phyloP scores from a whole-genome alignment of 2,888 invertebrate genomes.

The Celastrina argiolus region DNA sequence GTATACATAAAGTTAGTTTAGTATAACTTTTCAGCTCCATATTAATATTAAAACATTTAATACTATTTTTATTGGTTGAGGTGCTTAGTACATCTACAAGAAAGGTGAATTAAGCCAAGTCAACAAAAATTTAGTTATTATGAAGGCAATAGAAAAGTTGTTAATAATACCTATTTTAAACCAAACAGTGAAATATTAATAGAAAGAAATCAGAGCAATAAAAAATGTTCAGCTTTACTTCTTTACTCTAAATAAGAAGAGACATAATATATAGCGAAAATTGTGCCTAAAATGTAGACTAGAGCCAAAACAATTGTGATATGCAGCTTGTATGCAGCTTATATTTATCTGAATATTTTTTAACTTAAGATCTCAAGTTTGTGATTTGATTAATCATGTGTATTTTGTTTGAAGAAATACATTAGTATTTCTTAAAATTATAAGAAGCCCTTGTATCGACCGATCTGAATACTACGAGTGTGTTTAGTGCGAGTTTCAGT shows the following conservation, averaged over 20 bases:
- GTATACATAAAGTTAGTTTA: not conserved
- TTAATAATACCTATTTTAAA: not conserved
- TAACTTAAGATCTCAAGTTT: conserved; percentile 5
- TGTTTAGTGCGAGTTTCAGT: no score
- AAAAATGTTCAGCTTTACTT: not conserved
- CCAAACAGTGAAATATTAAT: not conserved
- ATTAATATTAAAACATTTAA: no score
- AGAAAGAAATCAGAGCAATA: not conserved
- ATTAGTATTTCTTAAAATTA: not conserved
- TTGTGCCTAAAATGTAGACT: conserved; percentile 13
- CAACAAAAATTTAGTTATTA: no score
- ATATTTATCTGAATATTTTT: conserved; percentile 11
- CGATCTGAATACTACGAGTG: no score
- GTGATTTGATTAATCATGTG: not conserved
- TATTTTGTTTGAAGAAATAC: not conserved
- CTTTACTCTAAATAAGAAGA: not conserved
- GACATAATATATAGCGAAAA: not conserved
- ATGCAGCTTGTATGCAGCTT: conserved; percentile 8
- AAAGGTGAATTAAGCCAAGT: no score
- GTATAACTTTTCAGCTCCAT: not conserved
- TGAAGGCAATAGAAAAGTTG: not conserved
- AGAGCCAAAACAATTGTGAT: conserved; percentile 18
- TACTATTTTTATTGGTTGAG: no score
- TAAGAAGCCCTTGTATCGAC: no score
- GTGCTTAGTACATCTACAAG: no score